These are phyloP conservation scores for Arrhamphus sclerolepis DNA, from an alignment of 2,797 vertebrate genomes.

Conservation along the genomic window DNA sequence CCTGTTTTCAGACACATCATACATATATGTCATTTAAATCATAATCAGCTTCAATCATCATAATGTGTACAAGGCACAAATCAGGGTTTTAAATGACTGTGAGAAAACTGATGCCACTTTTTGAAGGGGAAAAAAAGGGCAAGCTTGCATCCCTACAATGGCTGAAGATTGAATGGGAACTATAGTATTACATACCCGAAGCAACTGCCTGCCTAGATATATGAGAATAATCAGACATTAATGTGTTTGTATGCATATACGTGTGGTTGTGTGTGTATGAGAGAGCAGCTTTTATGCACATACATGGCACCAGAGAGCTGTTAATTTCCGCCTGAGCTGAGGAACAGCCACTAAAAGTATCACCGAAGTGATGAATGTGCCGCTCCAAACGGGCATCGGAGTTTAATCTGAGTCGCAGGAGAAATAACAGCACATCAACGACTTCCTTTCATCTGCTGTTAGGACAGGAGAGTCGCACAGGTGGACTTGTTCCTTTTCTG, in stretches of 20 bases:
- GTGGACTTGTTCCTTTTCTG: slow-evolving; percentile 48
- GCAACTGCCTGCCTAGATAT: slow-evolving; percentile 30
- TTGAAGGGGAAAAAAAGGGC: slow-evolving; percentile 12
- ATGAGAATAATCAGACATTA: slow-evolving; percentile 13
- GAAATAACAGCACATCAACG: slow-evolving; percentile 71
- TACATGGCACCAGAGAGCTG: slow-evolving; percentile 65
- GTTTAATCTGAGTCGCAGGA: slow-evolving; percentile 77
- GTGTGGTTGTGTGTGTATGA: slow-evolving; percentile 1
- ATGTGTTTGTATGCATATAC: neutral
- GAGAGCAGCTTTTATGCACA: slow-evolving; percentile 25
- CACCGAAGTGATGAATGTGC: slow-evolving; percentile 72
- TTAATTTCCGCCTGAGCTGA: slow-evolving; percentile 73
- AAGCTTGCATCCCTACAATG: slow-evolving; percentile 2
- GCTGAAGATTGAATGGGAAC: slow-evolving; percentile 8
- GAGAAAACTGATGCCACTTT: slow-evolving; percentile 18
- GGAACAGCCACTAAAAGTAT: slow-evolving; percentile 74
- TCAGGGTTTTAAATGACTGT: slow-evolving; percentile 38
- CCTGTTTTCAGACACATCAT: slow-evolving; percentile 32
- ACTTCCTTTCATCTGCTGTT: slow-evolving; percentile 72
- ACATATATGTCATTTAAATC: slow-evolving; percentile 50
- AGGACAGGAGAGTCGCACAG: slow-evolving; percentile 52
- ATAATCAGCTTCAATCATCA: slow-evolving; percentile 55
- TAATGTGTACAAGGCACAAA: slow-evolving; percentile 57
- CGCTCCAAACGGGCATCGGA: slow-evolving; percentile 60
- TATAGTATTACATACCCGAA: slow-evolving; percentile 2